Evolutionary conservation across 2,113 vertebrate species (phyloP), one percentile per base, ranked within the genome.

Genomic region (Geococcyx californianus): DNA sequence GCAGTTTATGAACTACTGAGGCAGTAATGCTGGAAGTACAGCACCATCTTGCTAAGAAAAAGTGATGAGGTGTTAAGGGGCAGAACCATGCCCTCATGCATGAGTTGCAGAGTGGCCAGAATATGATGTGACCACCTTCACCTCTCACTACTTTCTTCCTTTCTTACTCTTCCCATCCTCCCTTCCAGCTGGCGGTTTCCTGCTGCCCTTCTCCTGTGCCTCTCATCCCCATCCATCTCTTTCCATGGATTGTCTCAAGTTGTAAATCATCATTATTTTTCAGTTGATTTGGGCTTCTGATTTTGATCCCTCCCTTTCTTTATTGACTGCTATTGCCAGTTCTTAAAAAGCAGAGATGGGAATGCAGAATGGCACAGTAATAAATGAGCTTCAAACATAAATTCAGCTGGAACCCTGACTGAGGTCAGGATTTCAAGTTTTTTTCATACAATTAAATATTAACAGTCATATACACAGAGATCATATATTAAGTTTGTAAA

Each of bases 221-320:
- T 52, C 38, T 70, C 51, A 74, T 52, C 21, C 21, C 72, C 0
- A 1, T 74, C 56, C 25, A 29, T 88, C 51, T 88, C 11, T 0
- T 7, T 76, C 79, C 8, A 6, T 13, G 6, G 20, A 20, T 67
- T 85, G 34, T 88, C 67, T 70, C n/a, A 62, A 86, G 34, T 90
- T 93, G 84, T 24, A 92, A 88, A 59, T 67, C 38, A 60, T 77
- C 16, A 10, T 75, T 55, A 86, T 80, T 91, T 96, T 95, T 74
- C 67, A 44, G 63, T 84, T 77, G 70, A 81, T 49, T 84, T 62
- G 15, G 42, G 9, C 40, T 87, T 94, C 82, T 83, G 33, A 83
- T 80, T 94, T 90, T 85, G 55, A 70, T 92, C 74, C 24, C 45
- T 86, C 67, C 16, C 14, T 88, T 85, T 77, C 55, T 88, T 88